Conservation (phyloP, 2,797 vertebrate genomes). For the Syngnathus acus region DNA sequence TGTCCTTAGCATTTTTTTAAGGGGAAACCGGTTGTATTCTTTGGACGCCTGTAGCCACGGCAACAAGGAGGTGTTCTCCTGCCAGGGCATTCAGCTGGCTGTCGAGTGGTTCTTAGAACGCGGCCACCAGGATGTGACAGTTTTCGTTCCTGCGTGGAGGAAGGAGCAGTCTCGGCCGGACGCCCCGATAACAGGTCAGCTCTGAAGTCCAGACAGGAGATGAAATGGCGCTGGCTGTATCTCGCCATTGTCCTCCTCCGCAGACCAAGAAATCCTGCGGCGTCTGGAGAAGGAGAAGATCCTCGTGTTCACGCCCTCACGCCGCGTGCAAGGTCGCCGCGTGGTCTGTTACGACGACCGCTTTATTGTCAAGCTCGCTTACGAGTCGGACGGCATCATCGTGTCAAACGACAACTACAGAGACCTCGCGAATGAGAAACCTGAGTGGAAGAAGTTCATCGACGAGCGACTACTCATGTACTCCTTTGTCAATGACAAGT, state of each 20-base stretch:
- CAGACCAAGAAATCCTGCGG: conserved; percentile 87
- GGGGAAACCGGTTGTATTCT: background rate
- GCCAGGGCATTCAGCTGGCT: conserved; percentile 89
- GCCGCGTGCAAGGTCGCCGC: conserved; percentile 83
- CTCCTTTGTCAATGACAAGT: conserved; percentile 95
- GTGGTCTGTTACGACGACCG: conserved; percentile 92
- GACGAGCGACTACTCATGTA: conserved; percentile 91
- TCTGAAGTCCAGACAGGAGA: background rate
- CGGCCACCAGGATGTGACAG: conserved; percentile 87
- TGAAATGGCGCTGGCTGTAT: background rate
- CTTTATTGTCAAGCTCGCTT: conserved; percentile 89
- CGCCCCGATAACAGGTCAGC: conserved; percentile 85
- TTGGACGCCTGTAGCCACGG: conserved; percentile 74
- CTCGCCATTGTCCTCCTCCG: background rate
- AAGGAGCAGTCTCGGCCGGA: conserved; percentile 92
- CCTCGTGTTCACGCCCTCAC: conserved; percentile 86
- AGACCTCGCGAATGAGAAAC: conserved; percentile 87
- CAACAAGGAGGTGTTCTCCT: conserved; percentile 96
- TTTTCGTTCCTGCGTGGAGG: conserved; percentile 92
- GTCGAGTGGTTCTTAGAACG: conserved; percentile 93
- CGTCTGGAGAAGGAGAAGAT: conserved; percentile 88
- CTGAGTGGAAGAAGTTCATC: conserved; percentile 94
- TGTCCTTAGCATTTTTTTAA: background rate
- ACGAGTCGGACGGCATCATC: conserved; percentile 87
- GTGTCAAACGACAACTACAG: conserved; percentile 94